A percentile compares a stretch with the other conserved stretches of the same genome.
These are phyloP conservation scores for Ctenopoma kingsleyae DNA, from an alignment of 2,797 vertebrate genomes.

Conservation along the genomic window DNA sequence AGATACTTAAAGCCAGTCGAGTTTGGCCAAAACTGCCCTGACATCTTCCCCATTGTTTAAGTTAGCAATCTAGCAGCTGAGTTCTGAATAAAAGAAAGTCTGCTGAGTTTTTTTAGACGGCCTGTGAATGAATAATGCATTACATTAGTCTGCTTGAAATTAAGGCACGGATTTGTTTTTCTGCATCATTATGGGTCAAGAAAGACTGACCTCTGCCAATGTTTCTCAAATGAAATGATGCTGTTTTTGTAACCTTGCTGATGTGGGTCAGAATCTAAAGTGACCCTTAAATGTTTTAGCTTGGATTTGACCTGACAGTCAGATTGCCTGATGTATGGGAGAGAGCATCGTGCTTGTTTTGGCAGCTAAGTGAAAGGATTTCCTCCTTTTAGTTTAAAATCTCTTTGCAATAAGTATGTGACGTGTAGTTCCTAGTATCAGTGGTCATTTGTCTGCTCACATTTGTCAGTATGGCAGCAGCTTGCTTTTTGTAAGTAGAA, in stretches of 20 bases:
- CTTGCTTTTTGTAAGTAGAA: not conserved
- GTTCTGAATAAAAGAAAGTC: constrained; percentile 24
- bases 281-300: not conserved
- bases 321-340: not conserved
- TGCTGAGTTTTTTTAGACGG: constrained; percentile 5
- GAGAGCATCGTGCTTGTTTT: not conserved
- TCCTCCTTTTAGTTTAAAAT: not conserved
- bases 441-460: not conserved
- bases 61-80: constrained; percentile 1
- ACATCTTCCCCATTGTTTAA: constrained; percentile 21
- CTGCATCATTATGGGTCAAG: constrained; percentile 6
- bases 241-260: not conserved
- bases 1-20: constrained; percentile 7
- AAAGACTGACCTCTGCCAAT: not conserved
- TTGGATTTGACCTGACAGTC: not conserved
- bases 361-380: not conserved
- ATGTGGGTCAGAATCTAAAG: constrained; percentile 16
- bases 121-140: constrained; percentile 39
- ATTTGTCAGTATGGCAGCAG: not conserved
- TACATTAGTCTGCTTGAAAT: constrained; percentile 6
- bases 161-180: constrained; percentile 15
- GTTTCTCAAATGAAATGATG: constrained; percentile 14
- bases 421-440: not conserved
- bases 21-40: constrained; percentile 1
- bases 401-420: not conserved